Evolutionary conservation across 2,113 vertebrate genomes (phyloP), one percentile per base, ranked within the genome.

Genomic region (Otolemur garnettii): DNA sequence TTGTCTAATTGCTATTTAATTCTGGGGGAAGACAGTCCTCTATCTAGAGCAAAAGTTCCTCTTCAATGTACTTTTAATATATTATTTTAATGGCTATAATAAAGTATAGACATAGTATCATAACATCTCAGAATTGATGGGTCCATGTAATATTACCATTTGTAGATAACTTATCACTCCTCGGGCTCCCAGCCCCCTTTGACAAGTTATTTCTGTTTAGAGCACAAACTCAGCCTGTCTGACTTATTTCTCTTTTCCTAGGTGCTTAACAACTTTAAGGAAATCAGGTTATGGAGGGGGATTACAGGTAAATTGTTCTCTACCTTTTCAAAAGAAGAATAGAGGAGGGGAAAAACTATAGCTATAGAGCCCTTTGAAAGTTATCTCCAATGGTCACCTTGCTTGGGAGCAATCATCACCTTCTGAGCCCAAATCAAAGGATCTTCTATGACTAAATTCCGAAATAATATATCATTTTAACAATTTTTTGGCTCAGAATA

Each of bases 391-490:
- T 74, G 64, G 79, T 68, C 35, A 90, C 38, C 38, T 85, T 64
- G 5, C 38, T 92, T 89, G 69, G 4, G 11, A 77, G 71, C 13
- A 88, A 68, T 94, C 59, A 69, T 72, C 72, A 42, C 13, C 60
- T 75, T 81, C 35, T 62, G 17, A 92, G 60, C n/a, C 82, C 26
- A 95, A 90, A 91, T 97, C 82, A 86, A 94, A 96, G 75, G 24
- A 26, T 26, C 45, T 78, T 69, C 87, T 71, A 92, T 55, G 81
- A 92, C 62, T 57, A 88, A 62, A 38, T 28, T 35, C 71, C 72
- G 94, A 87, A 81, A 91, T 81, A 87, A 94, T 64, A 88, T 33
- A 24, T 55, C 82, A 93, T 94, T 89, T 97, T 64, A 91, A 85
- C 62, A 95, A 93, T 83, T 95, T 94, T 79, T 89, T 91, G 62